These are phyloP conservation scores for Limnephilus auricula DNA, from an alignment of 2,888 invertebrate genomes.

Conservation along the genomic window DNA sequence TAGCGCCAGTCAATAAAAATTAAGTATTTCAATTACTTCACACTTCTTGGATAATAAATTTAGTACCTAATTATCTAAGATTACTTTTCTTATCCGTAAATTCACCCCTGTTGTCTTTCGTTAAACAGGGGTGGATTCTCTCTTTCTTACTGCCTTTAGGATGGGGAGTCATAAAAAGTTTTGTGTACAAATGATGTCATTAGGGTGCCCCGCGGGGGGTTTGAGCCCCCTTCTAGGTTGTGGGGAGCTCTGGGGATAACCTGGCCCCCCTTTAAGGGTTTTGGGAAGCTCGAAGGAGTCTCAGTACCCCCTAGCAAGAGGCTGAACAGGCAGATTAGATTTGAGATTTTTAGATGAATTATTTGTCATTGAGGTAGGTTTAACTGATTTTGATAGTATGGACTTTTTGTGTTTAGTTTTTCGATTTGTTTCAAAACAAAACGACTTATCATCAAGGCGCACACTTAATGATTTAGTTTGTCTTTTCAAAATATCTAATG, in stretches of 20 bases:
- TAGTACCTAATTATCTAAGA: neutral
- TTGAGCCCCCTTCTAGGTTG: neutral
- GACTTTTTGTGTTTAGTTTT: too few species aligned
- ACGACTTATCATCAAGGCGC: too few species aligned
- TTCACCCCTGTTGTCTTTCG: slow-evolving; percentile 41
- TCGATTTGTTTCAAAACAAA: too few species aligned
- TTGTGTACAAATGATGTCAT: slow-evolving; percentile 66
- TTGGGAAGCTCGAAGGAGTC: slow-evolving; percentile 13
- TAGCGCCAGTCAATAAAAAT: neutral
- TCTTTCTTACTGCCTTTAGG: slow-evolving; percentile 51
- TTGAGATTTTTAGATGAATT: neutral
- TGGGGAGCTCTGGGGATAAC: neutral
- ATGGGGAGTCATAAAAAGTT: slow-evolving; percentile 64
- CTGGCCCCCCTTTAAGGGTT: neutral
- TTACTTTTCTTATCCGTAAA: slow-evolving; percentile 1
- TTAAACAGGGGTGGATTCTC: slow-evolving; percentile 28
- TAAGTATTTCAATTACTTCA: neutral
- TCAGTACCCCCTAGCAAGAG: neutral
- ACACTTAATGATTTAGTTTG: too few species aligned
- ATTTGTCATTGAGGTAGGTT: neutral
- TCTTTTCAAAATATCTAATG: too few species aligned
- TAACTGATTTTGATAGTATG: neutral
- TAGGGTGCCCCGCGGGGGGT: slow-evolving; percentile 46
- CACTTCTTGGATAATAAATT: neutral
- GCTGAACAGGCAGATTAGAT: slow-evolving; percentile 44